Percentiles rank a stretch among this genome's conserved stretches.
Conservation (phyloP, 2,113 vertebrate genomes). For the Odocoileus virginianus region DNA sequence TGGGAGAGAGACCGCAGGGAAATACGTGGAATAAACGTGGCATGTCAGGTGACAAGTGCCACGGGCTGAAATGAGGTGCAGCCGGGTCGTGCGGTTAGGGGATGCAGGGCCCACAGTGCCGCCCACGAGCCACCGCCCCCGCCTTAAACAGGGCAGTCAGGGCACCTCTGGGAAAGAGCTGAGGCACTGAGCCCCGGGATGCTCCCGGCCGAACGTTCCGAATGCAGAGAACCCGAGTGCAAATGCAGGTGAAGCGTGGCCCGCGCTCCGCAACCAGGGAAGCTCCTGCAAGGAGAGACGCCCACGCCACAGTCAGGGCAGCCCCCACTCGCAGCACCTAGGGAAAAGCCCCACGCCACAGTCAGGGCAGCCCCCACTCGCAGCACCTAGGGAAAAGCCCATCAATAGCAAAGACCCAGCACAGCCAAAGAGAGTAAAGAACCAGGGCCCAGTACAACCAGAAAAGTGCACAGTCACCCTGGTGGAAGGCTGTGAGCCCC, state of each 20-base stretch:
- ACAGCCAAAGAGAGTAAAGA: background rate
- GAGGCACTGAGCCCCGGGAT: accelerated
- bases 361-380: accelerated
- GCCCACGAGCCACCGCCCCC: accelerated
- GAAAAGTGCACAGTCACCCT: background rate
- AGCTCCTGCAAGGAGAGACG: accelerated
- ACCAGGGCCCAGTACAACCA: accelerated
- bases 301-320: accelerated
- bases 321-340: accelerated
- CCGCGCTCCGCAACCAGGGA: background rate
- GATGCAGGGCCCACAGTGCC: accelerated
- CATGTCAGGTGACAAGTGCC: accelerated
- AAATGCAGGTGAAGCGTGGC: accelerated
- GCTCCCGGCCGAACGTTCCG: accelerated
- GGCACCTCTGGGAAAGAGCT: background rate
- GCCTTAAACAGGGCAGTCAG: accelerated
- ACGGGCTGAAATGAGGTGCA: accelerated
- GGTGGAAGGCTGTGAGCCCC: background rate
- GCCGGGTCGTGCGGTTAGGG: background rate
- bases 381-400: background rate
- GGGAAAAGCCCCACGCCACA: background rate
- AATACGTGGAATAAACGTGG: accelerated
- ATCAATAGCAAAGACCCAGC: background rate
- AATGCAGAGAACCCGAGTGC: too few species aligned
- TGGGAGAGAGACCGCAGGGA: accelerated